These are phyloP conservation scores for Psephotus haematonotus DNA, from an alignment of 2,113 vertebrate genomes.

Conservation along the genomic window DNA sequence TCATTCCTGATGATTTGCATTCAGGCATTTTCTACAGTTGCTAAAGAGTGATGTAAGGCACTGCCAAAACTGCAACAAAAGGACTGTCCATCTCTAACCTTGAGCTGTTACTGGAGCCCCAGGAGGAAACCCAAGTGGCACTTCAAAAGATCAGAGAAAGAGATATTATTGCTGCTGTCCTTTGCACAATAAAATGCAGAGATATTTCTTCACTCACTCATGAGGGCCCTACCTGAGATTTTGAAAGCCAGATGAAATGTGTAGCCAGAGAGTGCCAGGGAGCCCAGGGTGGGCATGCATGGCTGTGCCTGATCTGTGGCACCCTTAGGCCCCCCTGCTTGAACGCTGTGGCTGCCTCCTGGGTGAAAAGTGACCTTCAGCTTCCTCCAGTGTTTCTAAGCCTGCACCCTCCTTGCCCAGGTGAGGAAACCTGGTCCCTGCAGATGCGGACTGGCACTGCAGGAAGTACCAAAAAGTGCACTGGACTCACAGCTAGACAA, in stretches of 20 bases:
- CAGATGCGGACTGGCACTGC: neutral
- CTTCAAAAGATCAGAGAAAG: neutral
- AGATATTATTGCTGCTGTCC: neutral
- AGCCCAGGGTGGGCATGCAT: neutral
- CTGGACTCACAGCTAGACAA: neutral
- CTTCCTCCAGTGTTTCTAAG: neutral
- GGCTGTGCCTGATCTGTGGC: neutral
- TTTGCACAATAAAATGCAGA: neutral
- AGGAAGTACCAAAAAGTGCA: neutral
- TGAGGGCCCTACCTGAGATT: neutral
- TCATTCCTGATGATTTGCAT: neutral
- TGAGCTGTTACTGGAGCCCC: neutral
- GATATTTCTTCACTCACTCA: neutral
- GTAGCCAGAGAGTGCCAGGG: neutral
- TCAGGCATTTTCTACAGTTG: neutral
- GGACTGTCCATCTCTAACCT: neutral
- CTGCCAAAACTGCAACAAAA: neutral
- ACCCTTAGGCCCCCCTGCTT: fast-evolving
- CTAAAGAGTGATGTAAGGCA: neutral
- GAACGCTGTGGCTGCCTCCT: neutral
- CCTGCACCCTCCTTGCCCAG: neutral
- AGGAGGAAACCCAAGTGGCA: neutral
- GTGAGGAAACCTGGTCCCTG: neutral
- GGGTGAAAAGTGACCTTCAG: neutral
- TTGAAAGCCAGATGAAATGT: neutral